Evolutionary conservation across 1,140 invertebrate genomes (phyloP).

Genomic region (Geopemphigus sp.): DNA sequence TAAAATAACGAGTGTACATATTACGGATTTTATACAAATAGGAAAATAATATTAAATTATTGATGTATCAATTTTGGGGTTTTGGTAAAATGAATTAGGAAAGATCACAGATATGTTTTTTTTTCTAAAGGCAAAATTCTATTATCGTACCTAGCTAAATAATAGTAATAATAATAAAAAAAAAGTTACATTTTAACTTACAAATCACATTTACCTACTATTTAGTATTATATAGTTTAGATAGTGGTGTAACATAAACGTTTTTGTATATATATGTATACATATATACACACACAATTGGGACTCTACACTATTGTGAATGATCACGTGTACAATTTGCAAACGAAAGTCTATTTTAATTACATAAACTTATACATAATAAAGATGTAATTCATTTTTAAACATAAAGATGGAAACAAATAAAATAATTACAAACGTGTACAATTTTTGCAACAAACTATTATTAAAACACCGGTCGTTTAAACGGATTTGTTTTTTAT

Average conservation of each 20-base stretch:
- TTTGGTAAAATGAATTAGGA: conserved; percentile 36
- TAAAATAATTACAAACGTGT: not conserved
- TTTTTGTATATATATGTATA: no score
- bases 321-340: not conserved
- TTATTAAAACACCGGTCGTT: not conserved
- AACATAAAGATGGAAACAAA: not conserved
- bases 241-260: not conserved
- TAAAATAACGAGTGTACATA: conserved; percentile 20
- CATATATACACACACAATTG: no score
- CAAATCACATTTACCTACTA: not conserved
- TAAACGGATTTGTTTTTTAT: not conserved
- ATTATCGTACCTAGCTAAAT: not conserved
- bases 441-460: not conserved
- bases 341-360: not conserved
- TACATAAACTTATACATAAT: not conserved
- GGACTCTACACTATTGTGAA: no score
- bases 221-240: not conserved
- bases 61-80: conserved; percentile 5
- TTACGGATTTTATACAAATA: conserved; percentile 20
- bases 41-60: conserved; percentile 10
- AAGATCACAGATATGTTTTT: conserved; percentile 31
- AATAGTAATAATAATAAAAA: conserved; percentile 7
- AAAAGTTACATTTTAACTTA: conserved; percentile 1
- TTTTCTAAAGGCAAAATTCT: not conserved
- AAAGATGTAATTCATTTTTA: not conserved